Evolutionary conservation across 2,888 invertebrate species (phyloP).

Genomic region (Helobdella robusta): DNA sequence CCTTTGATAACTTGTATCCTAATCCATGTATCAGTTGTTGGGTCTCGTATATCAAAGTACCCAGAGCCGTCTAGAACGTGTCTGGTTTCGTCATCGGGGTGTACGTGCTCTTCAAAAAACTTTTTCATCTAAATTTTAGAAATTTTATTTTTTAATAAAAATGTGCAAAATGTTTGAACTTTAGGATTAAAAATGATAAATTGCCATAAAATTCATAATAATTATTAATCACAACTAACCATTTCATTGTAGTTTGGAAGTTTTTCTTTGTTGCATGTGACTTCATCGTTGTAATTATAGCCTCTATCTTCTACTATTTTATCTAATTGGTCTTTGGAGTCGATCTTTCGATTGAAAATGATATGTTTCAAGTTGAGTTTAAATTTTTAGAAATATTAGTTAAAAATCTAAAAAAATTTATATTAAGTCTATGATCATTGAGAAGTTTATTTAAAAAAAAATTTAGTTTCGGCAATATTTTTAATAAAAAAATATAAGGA

Average conservation of each 20-base stretch:
- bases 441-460: too few species aligned
- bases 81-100: constrained; percentile 91
- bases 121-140: constrained; percentile 57
- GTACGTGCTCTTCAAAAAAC: constrained; percentile 85
- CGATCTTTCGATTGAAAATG: too few species aligned
- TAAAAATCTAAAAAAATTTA: too few species aligned
- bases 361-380: constrained; percentile 26
- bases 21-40: constrained; percentile 71
- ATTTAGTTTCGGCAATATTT: too few species aligned
- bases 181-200: not conserved
- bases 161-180: not conserved
- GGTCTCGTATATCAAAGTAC: constrained; percentile 87
- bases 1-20: constrained; percentile 73
- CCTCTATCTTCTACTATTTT: constrained; percentile 14
- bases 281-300: constrained; percentile 29
- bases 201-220: too few species aligned
- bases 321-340: constrained; percentile 22
- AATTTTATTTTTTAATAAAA: not conserved
- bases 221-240: too few species aligned
- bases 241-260: constrained; percentile 27
- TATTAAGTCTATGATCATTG: too few species aligned
- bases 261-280: constrained; percentile 15
- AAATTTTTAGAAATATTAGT: not conserved
- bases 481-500: too few species aligned
- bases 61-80: constrained; percentile 78